These are phyloP conservation scores for Orchesella flavescens DNA, from an alignment of 2,888 invertebrate genomes.

Conservation along the genomic window DNA sequence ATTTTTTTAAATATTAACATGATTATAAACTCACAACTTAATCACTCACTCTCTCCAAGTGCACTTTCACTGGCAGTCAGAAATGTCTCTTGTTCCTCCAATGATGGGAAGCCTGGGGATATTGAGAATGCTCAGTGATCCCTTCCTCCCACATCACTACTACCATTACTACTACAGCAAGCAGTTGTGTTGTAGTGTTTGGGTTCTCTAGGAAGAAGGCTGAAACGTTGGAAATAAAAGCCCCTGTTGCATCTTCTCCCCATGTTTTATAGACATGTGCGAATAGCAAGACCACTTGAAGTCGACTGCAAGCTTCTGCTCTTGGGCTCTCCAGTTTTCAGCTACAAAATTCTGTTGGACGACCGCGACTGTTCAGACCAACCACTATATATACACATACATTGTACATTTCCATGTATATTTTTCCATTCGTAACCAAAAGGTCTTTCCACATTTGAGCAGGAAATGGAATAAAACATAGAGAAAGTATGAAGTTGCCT, in stretches of 20 bases:
- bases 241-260: slow-evolving; percentile 53
- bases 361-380: neutral
- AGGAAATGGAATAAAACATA: neutral
- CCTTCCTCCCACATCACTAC: too few species aligned
- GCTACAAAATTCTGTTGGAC: neutral
- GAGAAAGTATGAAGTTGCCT: slow-evolving; percentile 14
- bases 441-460: neutral
- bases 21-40: neutral
- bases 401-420: neutral
- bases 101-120: too few species aligned
- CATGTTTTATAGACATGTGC: slow-evolving; percentile 3
- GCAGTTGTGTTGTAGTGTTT: too few species aligned
- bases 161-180: too few species aligned
- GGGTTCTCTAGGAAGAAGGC: too few species aligned
- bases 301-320: slow-evolving; percentile 46
- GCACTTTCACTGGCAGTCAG: too few species aligned
- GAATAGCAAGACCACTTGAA: slow-evolving; percentile 53
- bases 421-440: neutral
- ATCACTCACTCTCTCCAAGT: too few species aligned
- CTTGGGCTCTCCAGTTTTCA: slow-evolving; percentile 41
- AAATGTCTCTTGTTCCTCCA: too few species aligned
- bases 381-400: slow-evolving; percentile 3
- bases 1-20: neutral
- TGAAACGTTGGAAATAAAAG: neutral
- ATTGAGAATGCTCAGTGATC: too few species aligned